A percentile compares a stretch with the other conserved stretches of the same genome.
Conservation (phyloP, 2,113 vertebrate species). For the Oryzias celebensis region DNA sequence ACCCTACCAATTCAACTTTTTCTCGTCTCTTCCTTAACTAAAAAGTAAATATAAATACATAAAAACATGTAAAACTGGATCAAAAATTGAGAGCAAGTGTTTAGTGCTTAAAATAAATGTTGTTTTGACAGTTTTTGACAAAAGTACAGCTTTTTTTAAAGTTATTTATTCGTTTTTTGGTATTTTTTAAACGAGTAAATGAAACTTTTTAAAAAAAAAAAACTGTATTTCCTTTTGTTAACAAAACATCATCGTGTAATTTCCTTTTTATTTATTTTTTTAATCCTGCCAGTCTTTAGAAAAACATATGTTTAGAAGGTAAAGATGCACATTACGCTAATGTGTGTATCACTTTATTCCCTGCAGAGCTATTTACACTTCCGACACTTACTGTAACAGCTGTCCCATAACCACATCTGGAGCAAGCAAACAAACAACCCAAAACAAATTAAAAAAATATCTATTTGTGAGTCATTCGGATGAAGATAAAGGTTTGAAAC, state of each 20-base stretch:
- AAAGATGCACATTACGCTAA: constrained; percentile 19
- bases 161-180: too few species aligned
- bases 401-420: constrained; percentile 49
- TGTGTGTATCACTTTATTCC: constrained; percentile 36
- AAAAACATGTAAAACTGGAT: too few species aligned
- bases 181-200: too few species aligned
- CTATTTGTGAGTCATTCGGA: not conserved
- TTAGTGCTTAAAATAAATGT: too few species aligned
- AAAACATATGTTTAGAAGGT: constrained; percentile 8
- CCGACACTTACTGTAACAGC: constrained; percentile 41
- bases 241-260: not conserved
- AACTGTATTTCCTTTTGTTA: not conserved
- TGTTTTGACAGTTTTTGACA: too few species aligned
- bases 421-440: constrained; percentile 31
- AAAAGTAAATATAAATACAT: too few species aligned
- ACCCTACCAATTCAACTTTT: not conserved
- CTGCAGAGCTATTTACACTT: constrained; percentile 32
- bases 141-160: too few species aligned
- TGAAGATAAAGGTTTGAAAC: not conserved
- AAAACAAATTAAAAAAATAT: constrained; percentile 4
- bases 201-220: too few species aligned
- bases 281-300: not conserved
- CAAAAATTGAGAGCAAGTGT: too few species aligned
- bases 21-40: too few species aligned
- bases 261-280: not conserved